Conservation (phyloP, 2,113 vertebrate genomes). For the Pluvialis apricaria region DNA sequence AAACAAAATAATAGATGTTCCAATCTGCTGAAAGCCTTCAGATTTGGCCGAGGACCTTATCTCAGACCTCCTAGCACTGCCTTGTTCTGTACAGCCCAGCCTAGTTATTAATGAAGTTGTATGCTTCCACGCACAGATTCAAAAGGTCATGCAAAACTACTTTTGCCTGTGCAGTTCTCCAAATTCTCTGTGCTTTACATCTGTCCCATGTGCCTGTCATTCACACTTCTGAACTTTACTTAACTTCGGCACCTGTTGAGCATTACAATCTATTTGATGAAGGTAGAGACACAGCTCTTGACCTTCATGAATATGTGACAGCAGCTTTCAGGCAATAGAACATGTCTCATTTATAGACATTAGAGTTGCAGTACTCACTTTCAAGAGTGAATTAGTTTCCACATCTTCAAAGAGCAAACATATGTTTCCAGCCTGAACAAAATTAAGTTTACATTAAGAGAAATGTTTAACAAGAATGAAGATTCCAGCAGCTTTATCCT, state of each 20-base stretch:
- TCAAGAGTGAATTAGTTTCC: not conserved
- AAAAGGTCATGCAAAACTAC: slow-evolving; percentile 50
- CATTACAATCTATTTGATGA: slow-evolving; percentile 29
- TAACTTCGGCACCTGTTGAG: slow-evolving; percentile 34
- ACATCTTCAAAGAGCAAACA: not conserved
- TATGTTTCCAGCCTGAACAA: not conserved
- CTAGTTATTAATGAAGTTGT: slow-evolving; percentile 11
- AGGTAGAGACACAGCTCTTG: slow-evolving; percentile 16
- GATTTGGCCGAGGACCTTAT: not conserved
- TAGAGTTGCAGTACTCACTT: not conserved
- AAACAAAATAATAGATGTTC: not conserved
- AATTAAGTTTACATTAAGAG: not conserved
- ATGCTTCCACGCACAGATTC: not conserved
- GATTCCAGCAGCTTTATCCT: not conserved
- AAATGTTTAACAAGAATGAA: not conserved
- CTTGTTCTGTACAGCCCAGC: not conserved
- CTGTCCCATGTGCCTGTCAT: not conserved
- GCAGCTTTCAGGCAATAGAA: not conserved
- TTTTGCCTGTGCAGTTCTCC: not conserved
- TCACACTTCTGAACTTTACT: slow-evolving; percentile 61
- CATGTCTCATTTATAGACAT: not conserved
- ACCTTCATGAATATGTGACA: slow-evolving; percentile 3
- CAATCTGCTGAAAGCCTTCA: not conserved
- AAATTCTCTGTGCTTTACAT: not conserved
- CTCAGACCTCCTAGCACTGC: not conserved